Evolutionary conservation across 2,888 invertebrate species (phyloP).

Genomic region (Helobdella robusta): DNA sequence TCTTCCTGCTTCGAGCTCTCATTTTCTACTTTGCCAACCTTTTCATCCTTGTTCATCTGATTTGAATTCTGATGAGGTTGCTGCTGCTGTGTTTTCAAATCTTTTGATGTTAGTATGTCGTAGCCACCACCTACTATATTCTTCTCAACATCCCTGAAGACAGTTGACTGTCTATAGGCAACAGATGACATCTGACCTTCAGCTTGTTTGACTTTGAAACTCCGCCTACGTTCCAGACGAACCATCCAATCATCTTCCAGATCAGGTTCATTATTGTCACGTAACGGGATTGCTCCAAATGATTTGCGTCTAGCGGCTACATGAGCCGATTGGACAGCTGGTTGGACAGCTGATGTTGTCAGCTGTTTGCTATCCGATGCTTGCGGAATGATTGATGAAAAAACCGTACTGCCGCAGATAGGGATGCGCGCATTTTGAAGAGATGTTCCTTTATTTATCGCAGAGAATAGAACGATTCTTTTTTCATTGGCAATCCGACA

Average conservation of each 20-base stretch:
- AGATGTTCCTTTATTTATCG: neutral
- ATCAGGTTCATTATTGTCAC: neutral
- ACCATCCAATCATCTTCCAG: slow-evolving; percentile 11
- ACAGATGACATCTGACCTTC: slow-evolving; percentile 14
- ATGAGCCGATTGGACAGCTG: neutral
- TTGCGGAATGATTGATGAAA: neutral
- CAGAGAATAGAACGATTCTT: slow-evolving; percentile 20
- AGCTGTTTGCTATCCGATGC: neutral
- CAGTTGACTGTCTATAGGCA: slow-evolving; percentile 20
- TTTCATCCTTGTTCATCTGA: neutral
- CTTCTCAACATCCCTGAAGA: slow-evolving; percentile 16
- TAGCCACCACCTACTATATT: neutral
- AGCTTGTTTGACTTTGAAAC: neutral
- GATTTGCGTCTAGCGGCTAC: neutral
- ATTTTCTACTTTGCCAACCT: neutral
- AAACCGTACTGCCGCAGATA: neutral
- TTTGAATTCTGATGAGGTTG: neutral
- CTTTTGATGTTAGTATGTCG: slow-evolving; percentile 5
- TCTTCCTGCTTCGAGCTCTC: too few relatives aligned
- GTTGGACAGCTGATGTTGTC: too few relatives aligned
- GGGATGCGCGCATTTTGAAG: neutral
- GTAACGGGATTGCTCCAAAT: too few relatives aligned
- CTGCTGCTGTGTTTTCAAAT: neutral
- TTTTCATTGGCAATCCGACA: slow-evolving; percentile 18
- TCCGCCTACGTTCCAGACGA: slow-evolving; percentile 1